Percentiles rank a stretch among this genome's conserved stretches.
phyloP scores from a whole-genome alignment of 2,888 invertebrate species.

The Gari tellinella region DNA sequence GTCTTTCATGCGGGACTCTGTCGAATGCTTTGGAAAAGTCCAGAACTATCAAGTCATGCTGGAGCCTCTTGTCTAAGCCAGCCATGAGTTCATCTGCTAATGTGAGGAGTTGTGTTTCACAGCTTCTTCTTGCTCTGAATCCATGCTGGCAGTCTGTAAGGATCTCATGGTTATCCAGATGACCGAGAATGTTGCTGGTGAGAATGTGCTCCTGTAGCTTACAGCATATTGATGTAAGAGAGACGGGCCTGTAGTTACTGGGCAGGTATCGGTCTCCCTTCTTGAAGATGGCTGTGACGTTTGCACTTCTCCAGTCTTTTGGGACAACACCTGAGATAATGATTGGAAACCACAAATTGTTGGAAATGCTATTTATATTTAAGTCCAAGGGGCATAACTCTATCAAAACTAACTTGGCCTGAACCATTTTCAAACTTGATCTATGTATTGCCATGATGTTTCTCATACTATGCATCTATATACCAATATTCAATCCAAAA shows the following conservation, averaged over 20 bases:
- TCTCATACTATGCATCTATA: too few species aligned
- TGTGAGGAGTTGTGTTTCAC: slow-evolving; percentile 32
- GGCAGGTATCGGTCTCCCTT: slow-evolving; percentile 2
- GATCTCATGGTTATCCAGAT: slow-evolving; percentile 27
- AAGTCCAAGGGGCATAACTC: too few species aligned
- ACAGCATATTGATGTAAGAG: slow-evolving; percentile 1
- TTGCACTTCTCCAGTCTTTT: neutral
- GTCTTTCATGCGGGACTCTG: neutral
- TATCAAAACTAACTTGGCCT: too few species aligned
- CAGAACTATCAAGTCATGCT: neutral
- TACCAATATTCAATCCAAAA: too few species aligned
- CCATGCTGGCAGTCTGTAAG: slow-evolving; percentile 35
- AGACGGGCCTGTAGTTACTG: slow-evolving; percentile 5
- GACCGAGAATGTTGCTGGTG: slow-evolving; percentile 23
- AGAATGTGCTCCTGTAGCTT: slow-evolving; percentile 23
- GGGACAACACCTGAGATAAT: slow-evolving; percentile 4
- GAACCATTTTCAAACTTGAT: too few species aligned
- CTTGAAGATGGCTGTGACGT: slow-evolving; percentile 5
- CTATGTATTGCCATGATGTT: too few species aligned
- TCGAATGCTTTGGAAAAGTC: slow-evolving; percentile 1
- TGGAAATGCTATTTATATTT: too few species aligned
- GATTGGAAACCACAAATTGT: too few species aligned
- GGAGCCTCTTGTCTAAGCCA: neutral
- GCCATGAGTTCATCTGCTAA: slow-evolving; percentile 21
- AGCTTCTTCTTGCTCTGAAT: slow-evolving; percentile 13